phyloP scores from a whole-genome alignment of 2,888 invertebrate genomes.

The Amphimallon solstitiale region DNA sequence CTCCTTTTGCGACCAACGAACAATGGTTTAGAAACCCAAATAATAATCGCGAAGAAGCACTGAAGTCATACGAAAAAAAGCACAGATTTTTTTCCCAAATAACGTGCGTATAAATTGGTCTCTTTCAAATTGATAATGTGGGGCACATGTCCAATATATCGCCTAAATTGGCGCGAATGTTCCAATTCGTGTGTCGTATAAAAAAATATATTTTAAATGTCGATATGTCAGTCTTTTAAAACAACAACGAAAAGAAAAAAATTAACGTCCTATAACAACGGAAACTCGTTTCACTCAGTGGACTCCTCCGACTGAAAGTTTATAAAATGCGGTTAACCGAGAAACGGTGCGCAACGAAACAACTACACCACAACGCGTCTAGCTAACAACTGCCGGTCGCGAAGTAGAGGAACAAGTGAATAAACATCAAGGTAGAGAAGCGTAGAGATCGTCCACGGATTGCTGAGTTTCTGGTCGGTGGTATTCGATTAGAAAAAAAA shows the following conservation, averaged over 20 bases:
- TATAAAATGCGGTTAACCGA: conserved; percentile 4
- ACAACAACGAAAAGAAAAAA: conserved; percentile 3
- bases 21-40: not conserved
- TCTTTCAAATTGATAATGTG: too few species aligned
- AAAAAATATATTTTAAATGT: not conserved
- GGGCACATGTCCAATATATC: not conserved
- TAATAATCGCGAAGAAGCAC: not conserved
- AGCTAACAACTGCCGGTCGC: conserved; percentile 33
- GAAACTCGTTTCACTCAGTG: conserved; percentile 26
- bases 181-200: not conserved
- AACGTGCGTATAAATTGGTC: too few species aligned
- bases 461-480: conserved; percentile 30
- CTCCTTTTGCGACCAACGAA: not conserved
- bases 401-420: conserved; percentile 36
- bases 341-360: not conserved
- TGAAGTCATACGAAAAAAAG: too few species aligned
- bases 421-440: conserved; percentile 37
- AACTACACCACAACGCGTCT: conserved; percentile 5
- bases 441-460: conserved; percentile 30
- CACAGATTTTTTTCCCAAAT: too few species aligned
- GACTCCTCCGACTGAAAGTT: not conserved
- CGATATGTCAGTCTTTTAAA: not conserved
- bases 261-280: conserved; percentile 4
- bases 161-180: not conserved
- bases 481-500: conserved; percentile 10